Base-by-base conservation (phyloP, 2,888 invertebrate species). In the Torymus texanus region DNA sequence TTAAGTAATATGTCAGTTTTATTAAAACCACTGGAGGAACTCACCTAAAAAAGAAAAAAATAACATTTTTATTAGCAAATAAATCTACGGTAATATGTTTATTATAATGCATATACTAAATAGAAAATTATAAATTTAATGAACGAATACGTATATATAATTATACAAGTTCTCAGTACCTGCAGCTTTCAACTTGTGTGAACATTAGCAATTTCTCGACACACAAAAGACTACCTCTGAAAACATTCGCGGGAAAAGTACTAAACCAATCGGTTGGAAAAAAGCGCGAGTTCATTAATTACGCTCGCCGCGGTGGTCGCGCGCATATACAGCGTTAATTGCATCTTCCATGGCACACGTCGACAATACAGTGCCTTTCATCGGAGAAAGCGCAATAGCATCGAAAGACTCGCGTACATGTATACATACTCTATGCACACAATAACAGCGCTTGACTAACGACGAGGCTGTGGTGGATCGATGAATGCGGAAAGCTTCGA, bases 231-330 rank as follows among this genome's bases (percentile, higher is more conserved):
- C 29, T 24, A 61, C 13, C 24, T 1, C 13, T 8, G 59, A 51
- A 14, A 13, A 50, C 14, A 29, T 11, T 12, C 16, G 58, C 13
- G 53, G 18, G 70, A 56, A 41, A 50, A 41, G 58, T 56, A 71
- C 10, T 13, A 51, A 71, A 62, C 10, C 16, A 12, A 62, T 53
- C 16, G 16, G 66, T 13, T 0, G 21, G 14, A 67, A 53, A 21
- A n/a, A 74, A 66, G 50, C 61, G 50, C 29, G n/a, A 59, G 59
- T 75, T 75, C 66, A 75, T 75, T 67, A 75, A 75, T 67, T 75
- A 68, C 75, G 10, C 18, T 50, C 21, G n/a, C n/a, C 41, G 68
- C 66, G 24, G 13, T 67, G 66, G 53, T 55, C 59, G 14, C 53
- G 59, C 13, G 24, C 59, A 61, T 1, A 24, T 14, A n/a, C 55